These are phyloP conservation scores for Poecilia wingei DNA, from an alignment of 2,797 vertebrate genomes.

Conservation along the genomic window DNA sequence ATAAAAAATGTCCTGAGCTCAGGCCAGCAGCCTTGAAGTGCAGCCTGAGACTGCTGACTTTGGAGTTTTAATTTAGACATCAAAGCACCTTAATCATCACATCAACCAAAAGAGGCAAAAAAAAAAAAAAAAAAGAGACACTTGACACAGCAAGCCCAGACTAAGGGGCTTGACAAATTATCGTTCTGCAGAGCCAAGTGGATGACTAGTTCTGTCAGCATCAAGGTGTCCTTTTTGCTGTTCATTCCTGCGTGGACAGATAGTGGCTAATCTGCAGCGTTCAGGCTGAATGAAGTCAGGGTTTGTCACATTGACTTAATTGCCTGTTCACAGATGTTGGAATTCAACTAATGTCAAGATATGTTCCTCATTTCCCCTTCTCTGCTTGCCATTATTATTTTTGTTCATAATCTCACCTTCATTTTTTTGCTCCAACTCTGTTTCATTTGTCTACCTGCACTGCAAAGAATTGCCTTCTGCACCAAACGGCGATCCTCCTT, in stretches of 20 bases:
- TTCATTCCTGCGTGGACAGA: constrained; percentile 34
- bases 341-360: not conserved
- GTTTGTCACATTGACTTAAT: constrained; percentile 24
- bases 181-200: constrained; percentile 27
- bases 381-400: constrained; percentile 5
- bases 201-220: constrained; percentile 9
- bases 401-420: constrained; percentile 4
- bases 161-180: constrained; percentile 32
- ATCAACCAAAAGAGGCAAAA: constrained; percentile 13
- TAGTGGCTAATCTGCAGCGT: constrained; percentile 34
- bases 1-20: not conserved
- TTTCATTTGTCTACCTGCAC: not conserved
- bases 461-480: not conserved
- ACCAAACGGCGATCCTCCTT: not conserved
- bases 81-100: not conserved
- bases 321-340: not conserved
- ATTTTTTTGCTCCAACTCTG: too few species aligned
- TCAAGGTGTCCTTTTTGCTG: constrained; percentile 14
- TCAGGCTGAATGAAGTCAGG: constrained; percentile 20
- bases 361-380: not conserved
- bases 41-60: constrained; percentile 24
- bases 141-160: constrained; percentile 36
- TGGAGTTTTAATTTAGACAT: constrained; percentile 15
- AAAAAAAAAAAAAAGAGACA: constrained; percentile 14
- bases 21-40: not conserved